These are phyloP conservation scores for Liodrosophila aerea DNA, from an alignment of 2,888 invertebrate species.

Conservation along the genomic window DNA sequence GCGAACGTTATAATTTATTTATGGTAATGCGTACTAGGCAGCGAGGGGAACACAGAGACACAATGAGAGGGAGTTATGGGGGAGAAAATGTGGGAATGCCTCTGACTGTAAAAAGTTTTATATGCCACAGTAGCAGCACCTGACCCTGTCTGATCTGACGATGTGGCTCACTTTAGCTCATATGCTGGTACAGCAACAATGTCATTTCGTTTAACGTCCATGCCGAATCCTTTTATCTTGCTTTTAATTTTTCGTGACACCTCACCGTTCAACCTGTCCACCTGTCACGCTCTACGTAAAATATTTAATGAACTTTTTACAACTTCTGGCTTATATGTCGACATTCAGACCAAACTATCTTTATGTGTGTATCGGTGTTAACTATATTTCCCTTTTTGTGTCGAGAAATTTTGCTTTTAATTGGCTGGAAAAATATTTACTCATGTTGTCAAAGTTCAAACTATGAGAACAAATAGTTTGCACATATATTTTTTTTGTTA, in stretches of 20 bases:
- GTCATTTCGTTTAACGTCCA: conserved; percentile 60
- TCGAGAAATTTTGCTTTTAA: conserved; percentile 13
- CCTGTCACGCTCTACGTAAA: conserved; percentile 53
- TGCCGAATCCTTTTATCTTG: conserved; percentile 67
- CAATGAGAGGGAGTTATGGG: not conserved
- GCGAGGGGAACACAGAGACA: not conserved
- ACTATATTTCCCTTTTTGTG: conserved; percentile 9
- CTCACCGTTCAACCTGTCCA: conserved; percentile 44
- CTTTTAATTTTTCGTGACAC: conserved; percentile 72
- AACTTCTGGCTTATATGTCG: conserved; percentile 38
- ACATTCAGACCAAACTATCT: not conserved
- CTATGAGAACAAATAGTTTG: not conserved
- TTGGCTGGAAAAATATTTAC: conserved; percentile 3
- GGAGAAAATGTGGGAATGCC: conserved; percentile 5
- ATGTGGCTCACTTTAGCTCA: conserved; percentile 1
- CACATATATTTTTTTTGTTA: not conserved
- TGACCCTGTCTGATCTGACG: conserved; percentile 20
- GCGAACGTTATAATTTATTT: conserved; percentile 74
- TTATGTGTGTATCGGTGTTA: not conserved
- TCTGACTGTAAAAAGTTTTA: conserved; percentile 66
- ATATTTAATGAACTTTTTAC: conserved; percentile 71
- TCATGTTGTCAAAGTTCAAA: conserved; percentile 8
- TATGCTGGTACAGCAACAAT: conserved; percentile 40
- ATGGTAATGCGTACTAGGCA: conserved; percentile 67
- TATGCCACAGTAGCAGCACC: conserved; percentile 39